Evolutionary conservation across 2,888 invertebrate species (phyloP), one percentile per base, ranked within the genome.

Genomic region (Tetropium fuscum): DNA sequence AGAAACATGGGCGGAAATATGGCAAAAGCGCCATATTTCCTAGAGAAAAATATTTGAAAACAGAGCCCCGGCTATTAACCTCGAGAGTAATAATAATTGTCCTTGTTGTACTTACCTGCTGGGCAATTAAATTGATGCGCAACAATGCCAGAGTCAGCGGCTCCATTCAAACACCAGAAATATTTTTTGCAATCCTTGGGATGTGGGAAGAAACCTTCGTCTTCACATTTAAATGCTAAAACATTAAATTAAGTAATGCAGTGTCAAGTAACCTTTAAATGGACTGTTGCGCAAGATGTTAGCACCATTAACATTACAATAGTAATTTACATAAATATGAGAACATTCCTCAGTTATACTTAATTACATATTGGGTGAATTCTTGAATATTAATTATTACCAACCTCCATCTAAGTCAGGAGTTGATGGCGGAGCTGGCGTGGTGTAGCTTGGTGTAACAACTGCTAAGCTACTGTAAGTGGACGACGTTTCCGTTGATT

Each of bases 81-180:
- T n/a, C n/a, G n/a, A n/a, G n/a, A n/a, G n/a, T n/a, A n/a, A n/a
- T n/a, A n/a, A n/a, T n/a, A n/a, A n/a, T n/a, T n/a, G n/a, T n/a
- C n/a, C n/a, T n/a, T n/a, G n/a, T n/a, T n/a, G n/a, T n/a, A n/a
- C n/a, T n/a, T 82, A 90, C 91, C 91, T 55, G 95, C 94, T 2
- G 96, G 96, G 76, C 96, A 96, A 0, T 95, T 96, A 78, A 96
- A 96, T 77, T 93, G 92, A 83, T 96, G 94, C 0, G 94, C 95
- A 2, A 96, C 92, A 44, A 96, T 91, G 63, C 95, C 96, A 11
- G 94, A 85, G 74, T 94, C 92, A 0, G 95, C 93, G 0, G 95
- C 91, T 2, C 94, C 94, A 78, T 94, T 94, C 65, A 96, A 83
- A 77, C 96, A 96, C 95, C 96, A 96, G 83, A 93, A 96, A 78